Evolutionary conservation across 2,113 vertebrate genomes (phyloP).

Genomic region (Donacobius atricapilla): DNA sequence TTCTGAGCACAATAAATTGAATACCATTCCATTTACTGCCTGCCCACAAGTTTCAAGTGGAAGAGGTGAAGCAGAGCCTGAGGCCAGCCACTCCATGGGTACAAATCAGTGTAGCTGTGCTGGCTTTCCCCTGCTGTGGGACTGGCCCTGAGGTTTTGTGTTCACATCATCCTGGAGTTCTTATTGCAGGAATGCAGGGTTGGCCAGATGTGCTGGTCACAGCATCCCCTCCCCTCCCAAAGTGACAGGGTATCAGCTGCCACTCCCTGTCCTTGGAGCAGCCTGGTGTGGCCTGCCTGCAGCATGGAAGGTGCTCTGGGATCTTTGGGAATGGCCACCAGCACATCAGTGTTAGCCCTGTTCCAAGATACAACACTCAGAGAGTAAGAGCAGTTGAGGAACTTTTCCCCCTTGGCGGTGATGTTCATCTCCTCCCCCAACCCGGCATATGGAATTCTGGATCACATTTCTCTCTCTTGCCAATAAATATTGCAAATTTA

Average conservation of each 20-base stretch:
- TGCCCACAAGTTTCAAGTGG: background rate
- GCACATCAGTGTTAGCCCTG: background rate
- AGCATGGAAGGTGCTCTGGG: background rate
- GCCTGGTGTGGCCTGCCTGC: background rate
- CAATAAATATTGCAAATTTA: conserved; percentile 74
- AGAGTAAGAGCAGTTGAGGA: background rate
- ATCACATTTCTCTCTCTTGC: conserved; percentile 68
- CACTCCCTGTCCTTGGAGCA: background rate
- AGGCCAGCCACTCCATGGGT: background rate
- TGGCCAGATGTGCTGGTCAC: conserved; percentile 52
- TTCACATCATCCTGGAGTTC: conserved; percentile 42
- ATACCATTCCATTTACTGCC: background rate
- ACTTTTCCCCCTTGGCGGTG: conserved; percentile 19
- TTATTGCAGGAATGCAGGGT: conserved; percentile 41
- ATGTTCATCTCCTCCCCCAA: conserved; percentile 59
- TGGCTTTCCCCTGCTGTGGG: conserved; percentile 18
- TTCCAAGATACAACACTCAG: background rate
- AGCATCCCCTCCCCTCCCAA: background rate
- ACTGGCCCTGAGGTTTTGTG: conserved; percentile 23
- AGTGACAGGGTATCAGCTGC: conserved; percentile 10
- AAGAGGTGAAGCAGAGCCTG: background rate
- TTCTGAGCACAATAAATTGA: conserved; percentile 8
- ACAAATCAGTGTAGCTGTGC: conserved; percentile 11
- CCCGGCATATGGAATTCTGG: conserved; percentile 60
- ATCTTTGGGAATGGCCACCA: background rate